Conservation (phyloP, 2,113 vertebrate genomes). For the Cinclus mexicanus region DNA sequence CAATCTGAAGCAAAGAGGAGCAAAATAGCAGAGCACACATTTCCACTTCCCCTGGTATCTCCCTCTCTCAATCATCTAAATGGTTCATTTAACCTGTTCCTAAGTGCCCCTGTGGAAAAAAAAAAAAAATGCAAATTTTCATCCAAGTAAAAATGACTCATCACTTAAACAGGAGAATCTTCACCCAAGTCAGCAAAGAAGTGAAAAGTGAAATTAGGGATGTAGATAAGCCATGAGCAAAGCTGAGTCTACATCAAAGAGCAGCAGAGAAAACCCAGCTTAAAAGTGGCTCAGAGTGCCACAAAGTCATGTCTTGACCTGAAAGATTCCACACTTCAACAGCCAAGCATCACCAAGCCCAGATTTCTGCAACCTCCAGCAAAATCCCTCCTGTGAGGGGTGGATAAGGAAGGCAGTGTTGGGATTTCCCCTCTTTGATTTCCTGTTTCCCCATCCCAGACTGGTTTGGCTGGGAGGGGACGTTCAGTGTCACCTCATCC, state of each 20-base stretch:
- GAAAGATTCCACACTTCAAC: not conserved
- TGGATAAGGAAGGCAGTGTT: fast-evolving
- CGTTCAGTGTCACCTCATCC: not conserved
- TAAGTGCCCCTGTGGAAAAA: not conserved
- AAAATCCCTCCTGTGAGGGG: fast-evolving
- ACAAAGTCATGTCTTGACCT: not conserved
- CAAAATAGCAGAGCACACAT: not conserved
- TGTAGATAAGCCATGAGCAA: not conserved
- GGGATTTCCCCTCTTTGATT: not conserved
- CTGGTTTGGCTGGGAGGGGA: not conserved
- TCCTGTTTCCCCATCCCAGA: not conserved
- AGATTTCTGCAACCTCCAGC: not conserved
- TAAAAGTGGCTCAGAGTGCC: not conserved
- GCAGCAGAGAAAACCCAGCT: not conserved
- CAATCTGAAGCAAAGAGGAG: not conserved
- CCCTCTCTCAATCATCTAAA: not conserved
- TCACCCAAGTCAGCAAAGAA: slow-evolving; percentile 28
- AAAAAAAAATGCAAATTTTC: not conserved
- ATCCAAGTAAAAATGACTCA: slow-evolving; percentile 28
- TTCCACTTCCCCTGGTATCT: not conserved
- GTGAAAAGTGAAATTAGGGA: not conserved
- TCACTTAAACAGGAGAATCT: slow-evolving; percentile 1
- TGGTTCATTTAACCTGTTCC: slow-evolving; percentile 38
- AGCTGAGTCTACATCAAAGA: not conserved
- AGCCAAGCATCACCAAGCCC: not conserved